Conservation (phyloP, 2,888 invertebrate genomes). For the Zelleria hepariella region DNA sequence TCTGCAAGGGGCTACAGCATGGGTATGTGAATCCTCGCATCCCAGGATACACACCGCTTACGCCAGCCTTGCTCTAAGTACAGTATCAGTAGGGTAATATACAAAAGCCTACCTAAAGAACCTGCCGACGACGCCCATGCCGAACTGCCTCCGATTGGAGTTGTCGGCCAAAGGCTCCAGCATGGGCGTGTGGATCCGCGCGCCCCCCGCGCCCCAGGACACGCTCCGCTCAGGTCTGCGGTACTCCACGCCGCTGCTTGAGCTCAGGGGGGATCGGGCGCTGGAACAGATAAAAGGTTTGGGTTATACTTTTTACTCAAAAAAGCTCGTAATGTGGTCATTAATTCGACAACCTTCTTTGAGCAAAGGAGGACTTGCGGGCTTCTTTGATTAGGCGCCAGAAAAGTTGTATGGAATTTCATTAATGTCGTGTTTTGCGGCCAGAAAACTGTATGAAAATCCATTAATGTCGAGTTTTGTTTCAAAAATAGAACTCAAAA, state of each 20-base stretch:
- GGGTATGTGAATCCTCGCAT: constrained; percentile 76
- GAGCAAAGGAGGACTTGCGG: too few relatives aligned
- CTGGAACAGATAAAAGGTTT: constrained; percentile 24
- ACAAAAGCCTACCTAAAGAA: constrained; percentile 76
- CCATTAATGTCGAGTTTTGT: too few relatives aligned
- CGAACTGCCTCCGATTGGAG: constrained; percentile 88
- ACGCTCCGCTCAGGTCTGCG: constrained; percentile 60
- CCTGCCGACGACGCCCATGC: constrained; percentile 85
- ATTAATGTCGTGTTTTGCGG: too few relatives aligned
- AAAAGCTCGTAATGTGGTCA: too few relatives aligned
- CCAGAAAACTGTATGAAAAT: too few relatives aligned
- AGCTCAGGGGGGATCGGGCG: constrained; percentile 52
- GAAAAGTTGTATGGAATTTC: too few relatives aligned
- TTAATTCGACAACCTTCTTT: too few relatives aligned
- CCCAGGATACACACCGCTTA: constrained; percentile 59
- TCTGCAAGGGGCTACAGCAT: constrained; percentile 90
- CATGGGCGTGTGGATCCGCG: constrained; percentile 82
- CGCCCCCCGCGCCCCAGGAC: constrained; percentile 70
- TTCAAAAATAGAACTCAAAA: too few relatives aligned
- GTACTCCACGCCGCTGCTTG: constrained; percentile 62
- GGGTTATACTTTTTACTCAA: too few relatives aligned
- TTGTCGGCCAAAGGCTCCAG: constrained; percentile 92
- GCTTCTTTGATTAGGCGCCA: too few relatives aligned
- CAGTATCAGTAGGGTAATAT: not conserved
- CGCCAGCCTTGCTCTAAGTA: constrained; percentile 67